Percentiles rank a stretch among this genome's conserved stretches.
Evolutionary conservation across 2,797 vertebrate species (phyloP).

Genomic region (Platalea minor): DNA sequence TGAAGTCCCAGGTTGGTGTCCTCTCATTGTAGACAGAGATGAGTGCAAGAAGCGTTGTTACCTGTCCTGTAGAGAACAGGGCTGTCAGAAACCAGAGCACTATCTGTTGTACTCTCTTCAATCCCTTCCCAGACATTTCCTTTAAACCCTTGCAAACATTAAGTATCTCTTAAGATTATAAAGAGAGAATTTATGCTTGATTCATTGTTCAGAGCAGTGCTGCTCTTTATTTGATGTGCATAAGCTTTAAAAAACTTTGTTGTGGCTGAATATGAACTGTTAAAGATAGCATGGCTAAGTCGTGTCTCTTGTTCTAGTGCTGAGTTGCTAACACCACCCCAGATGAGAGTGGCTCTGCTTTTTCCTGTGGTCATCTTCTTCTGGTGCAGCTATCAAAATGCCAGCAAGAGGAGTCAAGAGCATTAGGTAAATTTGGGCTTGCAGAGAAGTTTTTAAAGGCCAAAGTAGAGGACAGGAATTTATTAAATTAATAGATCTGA

Average conservation of each 20-base stretch:
- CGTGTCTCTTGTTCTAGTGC: background rate
- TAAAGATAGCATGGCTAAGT: background rate
- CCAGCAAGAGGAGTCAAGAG: background rate
- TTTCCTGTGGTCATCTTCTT: background rate
- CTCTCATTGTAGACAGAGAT: background rate
- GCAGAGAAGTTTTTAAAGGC: background rate
- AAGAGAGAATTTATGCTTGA: background rate
- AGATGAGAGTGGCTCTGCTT: background rate
- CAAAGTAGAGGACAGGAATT: background rate
- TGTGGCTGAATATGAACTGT: background rate
- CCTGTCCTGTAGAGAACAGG: background rate
- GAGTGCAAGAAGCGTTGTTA: background rate
- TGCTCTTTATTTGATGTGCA: background rate
- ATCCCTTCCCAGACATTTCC: background rate
- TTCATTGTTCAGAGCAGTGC: background rate
- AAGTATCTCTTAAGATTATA: background rate
- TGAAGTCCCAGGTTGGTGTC: background rate
- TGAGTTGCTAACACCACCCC: background rate
- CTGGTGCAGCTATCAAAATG: background rate
- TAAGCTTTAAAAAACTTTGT: background rate
- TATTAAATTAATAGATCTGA: background rate
- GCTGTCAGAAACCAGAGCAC: background rate
- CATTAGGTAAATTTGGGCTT: background rate
- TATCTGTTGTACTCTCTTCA: background rate
- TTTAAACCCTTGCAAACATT: background rate